Percentiles rank a stretch among this genome's conserved stretches.
Evolutionary conservation across 2,888 invertebrate species (phyloP).

Genomic region (Meteorus cinctellus): DNA sequence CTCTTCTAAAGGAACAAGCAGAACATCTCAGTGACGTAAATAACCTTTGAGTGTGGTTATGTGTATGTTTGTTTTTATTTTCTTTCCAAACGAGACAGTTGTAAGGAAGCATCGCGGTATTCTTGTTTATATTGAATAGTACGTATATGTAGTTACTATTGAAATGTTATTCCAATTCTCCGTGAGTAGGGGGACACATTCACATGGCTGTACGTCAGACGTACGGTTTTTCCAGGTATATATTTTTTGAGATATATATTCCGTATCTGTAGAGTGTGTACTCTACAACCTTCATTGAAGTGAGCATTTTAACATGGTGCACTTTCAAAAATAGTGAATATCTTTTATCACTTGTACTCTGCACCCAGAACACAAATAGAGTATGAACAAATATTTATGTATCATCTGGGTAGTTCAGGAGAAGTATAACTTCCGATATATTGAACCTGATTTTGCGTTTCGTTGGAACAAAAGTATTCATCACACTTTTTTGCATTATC

Average conservation of each 20-base stretch:
- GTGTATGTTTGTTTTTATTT: neutral
- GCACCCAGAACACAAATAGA: neutral
- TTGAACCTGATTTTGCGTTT: no score
- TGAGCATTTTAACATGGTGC: neutral
- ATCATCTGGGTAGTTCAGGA: neutral
- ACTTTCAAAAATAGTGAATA: neutral
- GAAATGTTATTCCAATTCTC: neutral
- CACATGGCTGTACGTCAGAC: neutral
- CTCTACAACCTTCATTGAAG: no score
- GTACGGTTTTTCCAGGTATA: neutral
- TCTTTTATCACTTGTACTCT: neutral
- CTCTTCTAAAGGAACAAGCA: neutral
- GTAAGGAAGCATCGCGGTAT: neutral
- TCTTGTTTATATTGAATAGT: neutral
- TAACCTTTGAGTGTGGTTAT: constrained; percentile 5
- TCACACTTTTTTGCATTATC: no score
- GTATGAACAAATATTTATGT: neutral
- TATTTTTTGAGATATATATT: neutral
- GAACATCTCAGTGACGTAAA: neutral
- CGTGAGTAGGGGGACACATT: neutral
- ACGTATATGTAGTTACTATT: neutral
- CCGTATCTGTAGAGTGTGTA: neutral
- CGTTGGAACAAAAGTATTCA: no score
- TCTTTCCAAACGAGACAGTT: neutral
- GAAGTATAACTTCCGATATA: neutral